These are phyloP conservation scores for Apotomis betuletana DNA, from an alignment of 2,888 invertebrate genomes.

Conservation along the genomic window DNA sequence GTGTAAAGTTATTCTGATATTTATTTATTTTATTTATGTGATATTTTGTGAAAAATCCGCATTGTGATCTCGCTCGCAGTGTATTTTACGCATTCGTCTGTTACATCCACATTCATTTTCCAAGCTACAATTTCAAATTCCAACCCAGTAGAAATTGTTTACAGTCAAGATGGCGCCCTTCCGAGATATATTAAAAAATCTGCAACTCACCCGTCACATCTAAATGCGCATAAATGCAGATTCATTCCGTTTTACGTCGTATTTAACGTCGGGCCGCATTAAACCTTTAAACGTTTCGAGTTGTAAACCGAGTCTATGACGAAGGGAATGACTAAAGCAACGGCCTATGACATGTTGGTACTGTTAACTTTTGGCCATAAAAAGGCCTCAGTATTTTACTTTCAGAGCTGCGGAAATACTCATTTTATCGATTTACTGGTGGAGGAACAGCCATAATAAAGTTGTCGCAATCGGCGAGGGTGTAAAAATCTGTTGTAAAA, in stretches of 20 bases:
- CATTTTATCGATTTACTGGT: conserved; percentile 7
- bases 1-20: too few relatives aligned
- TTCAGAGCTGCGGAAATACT: conserved; percentile 5
- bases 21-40: too few relatives aligned
- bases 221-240: conserved; percentile 49
- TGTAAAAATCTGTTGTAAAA: neutral
- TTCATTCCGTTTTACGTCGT: conserved; percentile 59
- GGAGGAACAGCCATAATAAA: neutral
- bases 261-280: conserved; percentile 53
- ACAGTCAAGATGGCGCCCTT: conserved; percentile 6
- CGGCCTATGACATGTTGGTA: conserved; percentile 38
- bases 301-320: conserved; percentile 51
- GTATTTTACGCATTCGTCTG: too few relatives aligned
- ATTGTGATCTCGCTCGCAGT: too few relatives aligned
- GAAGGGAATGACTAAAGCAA: conserved; percentile 48
- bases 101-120: neutral
- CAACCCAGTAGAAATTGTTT: neutral
- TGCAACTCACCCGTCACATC: conserved; percentile 40
- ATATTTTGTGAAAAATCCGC: too few relatives aligned
- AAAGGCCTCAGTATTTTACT: conserved; percentile 27
- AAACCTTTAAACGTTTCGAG: conserved; percentile 52
- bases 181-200: conserved; percentile 26
- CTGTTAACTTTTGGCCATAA: conserved; percentile 33
- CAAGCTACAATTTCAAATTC: neutral
- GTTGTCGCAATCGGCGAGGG: neutral